phyloP scores from a whole-genome alignment of 2,888 invertebrate species.

The Acanthosepion lycidas region DNA sequence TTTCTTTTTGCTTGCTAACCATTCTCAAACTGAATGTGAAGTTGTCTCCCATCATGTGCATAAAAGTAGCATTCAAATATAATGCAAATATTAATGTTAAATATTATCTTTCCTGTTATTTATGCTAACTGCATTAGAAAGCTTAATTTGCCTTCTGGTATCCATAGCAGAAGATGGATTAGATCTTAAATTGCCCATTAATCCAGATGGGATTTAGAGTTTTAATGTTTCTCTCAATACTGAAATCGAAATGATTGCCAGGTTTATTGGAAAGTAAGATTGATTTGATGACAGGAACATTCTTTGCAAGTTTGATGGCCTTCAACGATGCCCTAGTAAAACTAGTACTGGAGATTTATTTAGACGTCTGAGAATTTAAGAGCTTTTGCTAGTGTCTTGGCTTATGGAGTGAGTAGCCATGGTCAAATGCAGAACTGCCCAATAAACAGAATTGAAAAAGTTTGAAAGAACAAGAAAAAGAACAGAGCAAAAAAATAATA shows the following conservation, averaged over 20 bases:
- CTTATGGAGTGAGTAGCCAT: neutral
- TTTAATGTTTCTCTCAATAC: conserved; percentile 18
- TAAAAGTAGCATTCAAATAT: too few species aligned
- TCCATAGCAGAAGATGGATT: conserved; percentile 4
- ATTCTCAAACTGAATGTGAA: too few species aligned
- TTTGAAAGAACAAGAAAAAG: too few species aligned
- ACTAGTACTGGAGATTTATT: neutral
- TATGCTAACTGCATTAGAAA: too few species aligned
- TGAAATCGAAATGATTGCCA: neutral
- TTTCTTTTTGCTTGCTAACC: too few species aligned
- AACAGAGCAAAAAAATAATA: too few species aligned
- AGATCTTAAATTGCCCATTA: conserved; percentile 33
- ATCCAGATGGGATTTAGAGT: neutral
- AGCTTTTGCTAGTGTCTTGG: neutral
- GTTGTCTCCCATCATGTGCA: too few species aligned
- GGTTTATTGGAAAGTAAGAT: neutral
- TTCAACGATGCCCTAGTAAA: neutral
- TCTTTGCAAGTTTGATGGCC: neutral
- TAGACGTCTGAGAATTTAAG: neutral
- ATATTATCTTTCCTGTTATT: too few species aligned
- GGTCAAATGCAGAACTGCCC: too few species aligned
- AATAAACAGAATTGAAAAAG: too few species aligned
- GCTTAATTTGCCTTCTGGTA: neutral
- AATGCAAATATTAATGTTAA: too few species aligned
- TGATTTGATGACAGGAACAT: conserved; percentile 9